Evolutionary conservation across 2,113 vertebrate genomes (phyloP).

Genomic region (Vulpes vulpes): DNA sequence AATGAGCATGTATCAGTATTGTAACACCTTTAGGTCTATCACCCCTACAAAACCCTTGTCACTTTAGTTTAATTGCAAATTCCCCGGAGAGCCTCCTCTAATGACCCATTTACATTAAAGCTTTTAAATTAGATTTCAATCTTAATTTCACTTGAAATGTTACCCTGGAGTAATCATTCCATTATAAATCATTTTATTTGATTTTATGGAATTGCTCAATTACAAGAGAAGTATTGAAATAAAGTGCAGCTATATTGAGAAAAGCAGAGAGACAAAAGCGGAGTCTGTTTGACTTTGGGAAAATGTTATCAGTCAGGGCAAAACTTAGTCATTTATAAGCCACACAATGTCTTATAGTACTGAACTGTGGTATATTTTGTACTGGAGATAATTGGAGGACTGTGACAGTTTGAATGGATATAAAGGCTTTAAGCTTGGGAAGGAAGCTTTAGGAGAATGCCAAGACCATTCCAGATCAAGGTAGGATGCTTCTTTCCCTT

Average conservation of each 20-base stretch:
- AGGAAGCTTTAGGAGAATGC: background rate
- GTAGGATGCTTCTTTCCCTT: background rate
- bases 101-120: constrained; percentile 86
- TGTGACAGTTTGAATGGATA: constrained; percentile 64
- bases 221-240: constrained; percentile 76
- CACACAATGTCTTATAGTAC: constrained; percentile 64
- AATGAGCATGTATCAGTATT: constrained; percentile 72
- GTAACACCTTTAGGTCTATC: constrained; percentile 84
- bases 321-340: constrained; percentile 79
- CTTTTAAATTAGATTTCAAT: constrained; percentile 86
- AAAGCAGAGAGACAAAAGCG: constrained; percentile 65
- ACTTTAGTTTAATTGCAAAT: constrained; percentile 83
- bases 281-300: constrained; percentile 78
- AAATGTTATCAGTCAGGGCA: constrained; percentile 79
- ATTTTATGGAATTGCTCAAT: constrained; percentile 83
- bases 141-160: constrained; percentile 84
- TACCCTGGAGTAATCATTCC: constrained; percentile 81
- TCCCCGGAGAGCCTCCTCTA: constrained; percentile 79
- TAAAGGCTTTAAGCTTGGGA: constrained; percentile 52
- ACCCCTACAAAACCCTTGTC: constrained; percentile 82
- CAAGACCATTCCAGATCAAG: constrained; percentile 15
- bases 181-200: constrained; percentile 83
- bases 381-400: constrained; percentile 67
- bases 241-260: constrained; percentile 73
- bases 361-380: constrained; percentile 65